phyloP scores from a whole-genome alignment of 2,797 vertebrate species.

The Erethizon dorsatum region DNA sequence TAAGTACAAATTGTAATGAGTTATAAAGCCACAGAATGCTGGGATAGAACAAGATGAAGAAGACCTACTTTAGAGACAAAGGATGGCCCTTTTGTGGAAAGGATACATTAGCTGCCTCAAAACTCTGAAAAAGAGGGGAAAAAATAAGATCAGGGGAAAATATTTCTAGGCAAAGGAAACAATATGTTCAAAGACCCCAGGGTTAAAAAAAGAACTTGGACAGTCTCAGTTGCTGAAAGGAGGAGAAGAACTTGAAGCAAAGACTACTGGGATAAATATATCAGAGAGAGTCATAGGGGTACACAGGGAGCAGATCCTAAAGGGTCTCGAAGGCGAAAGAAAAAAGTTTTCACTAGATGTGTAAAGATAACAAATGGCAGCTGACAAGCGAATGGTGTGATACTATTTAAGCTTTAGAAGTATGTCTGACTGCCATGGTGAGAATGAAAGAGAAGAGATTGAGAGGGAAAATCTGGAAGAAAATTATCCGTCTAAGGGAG shows the following conservation, averaged over 20 bases:
- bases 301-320: not conserved
- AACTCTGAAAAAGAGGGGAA: not conserved
- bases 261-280: not conserved
- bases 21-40: not conserved
- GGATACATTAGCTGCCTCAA: not conserved
- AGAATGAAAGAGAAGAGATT: slow-evolving; percentile 13
- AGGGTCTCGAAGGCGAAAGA: not conserved
- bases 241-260: not conserved
- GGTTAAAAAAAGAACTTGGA: not conserved
- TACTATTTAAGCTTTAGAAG: slow-evolving; percentile 17
- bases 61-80: not conserved
- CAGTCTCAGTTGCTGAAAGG: not conserved
- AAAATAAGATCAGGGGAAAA: slow-evolving; percentile 21
- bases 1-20: not conserved
- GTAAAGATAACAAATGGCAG: not conserved
- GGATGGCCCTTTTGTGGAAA: not conserved
- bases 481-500: not conserved
- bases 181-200: not conserved
- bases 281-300: not conserved
- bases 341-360: not conserved
- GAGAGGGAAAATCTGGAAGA: not conserved
- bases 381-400: not conserved
- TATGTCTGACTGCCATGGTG: not conserved
- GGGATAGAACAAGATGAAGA: not conserved
- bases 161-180: slow-evolving; percentile 16